Conservation (phyloP, 2,113 vertebrate genomes). For the Pica pica region DNA sequence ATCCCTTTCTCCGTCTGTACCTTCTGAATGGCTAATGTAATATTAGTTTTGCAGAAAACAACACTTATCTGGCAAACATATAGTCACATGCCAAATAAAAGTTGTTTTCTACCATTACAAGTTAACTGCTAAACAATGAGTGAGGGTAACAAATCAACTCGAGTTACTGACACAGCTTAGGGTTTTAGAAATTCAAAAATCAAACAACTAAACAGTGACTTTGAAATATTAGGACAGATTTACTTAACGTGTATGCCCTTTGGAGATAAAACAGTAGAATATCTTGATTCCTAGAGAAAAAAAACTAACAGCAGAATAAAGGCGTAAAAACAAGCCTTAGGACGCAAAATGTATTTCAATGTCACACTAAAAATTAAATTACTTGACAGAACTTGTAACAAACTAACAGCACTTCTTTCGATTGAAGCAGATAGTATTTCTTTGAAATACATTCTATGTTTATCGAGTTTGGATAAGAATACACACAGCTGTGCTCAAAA, state of each 20-base stretch:
- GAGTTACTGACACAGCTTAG: neutral
- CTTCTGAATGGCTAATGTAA: neutral
- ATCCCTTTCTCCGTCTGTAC: neutral
- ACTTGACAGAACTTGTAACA: neutral
- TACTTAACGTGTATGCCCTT: neutral
- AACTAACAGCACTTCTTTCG: neutral
- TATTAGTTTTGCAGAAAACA: neutral
- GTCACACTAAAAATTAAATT: neutral
- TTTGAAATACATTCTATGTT: neutral
- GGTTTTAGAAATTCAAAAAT: neutral
- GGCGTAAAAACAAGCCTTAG: neutral
- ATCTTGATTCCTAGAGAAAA: neutral
- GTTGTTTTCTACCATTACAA: neutral
- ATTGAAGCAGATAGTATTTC: neutral
- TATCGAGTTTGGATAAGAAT: neutral
- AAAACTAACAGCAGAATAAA: neutral
- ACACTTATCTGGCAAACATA: neutral
- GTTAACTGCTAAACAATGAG: neutral
- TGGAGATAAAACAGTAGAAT: neutral
- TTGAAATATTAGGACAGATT: neutral
- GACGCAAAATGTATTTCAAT: neutral
- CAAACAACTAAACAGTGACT: neutral
- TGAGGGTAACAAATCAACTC: neutral
- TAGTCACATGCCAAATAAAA: neutral
- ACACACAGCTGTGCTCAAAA: neutral